Percentiles rank a stretch among this genome's conserved stretches.
phyloP scores from a whole-genome alignment of 2,113 vertebrate species.

The Sceloporus undulatus region DNA sequence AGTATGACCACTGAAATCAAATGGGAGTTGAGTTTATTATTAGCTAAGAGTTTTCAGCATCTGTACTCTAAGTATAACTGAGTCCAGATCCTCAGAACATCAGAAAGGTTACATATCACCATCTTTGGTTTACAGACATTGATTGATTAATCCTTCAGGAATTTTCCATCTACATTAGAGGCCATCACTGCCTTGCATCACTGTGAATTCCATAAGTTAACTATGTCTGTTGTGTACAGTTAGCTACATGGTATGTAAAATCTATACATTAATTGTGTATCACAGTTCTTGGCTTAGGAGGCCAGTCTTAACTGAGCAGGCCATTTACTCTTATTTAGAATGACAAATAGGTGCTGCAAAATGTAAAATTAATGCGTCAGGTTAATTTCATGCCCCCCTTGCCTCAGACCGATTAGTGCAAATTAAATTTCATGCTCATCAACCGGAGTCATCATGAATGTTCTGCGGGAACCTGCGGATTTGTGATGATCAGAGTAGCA shows the following conservation, averaged over 20 bases:
- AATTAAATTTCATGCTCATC: constrained; percentile 52
- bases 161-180: background rate
- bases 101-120: too few species aligned
- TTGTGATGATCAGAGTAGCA: constrained; percentile 5
- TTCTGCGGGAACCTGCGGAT: background rate
- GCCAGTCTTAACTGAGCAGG: background rate
- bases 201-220: background rate
- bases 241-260: background rate
- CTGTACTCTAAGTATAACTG: too few species aligned
- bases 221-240: background rate
- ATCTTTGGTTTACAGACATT: too few species aligned
- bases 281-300: background rate
- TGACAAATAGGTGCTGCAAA: constrained; percentile 11
- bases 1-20: background rate
- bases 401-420: constrained; percentile 21
- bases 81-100: too few species aligned
- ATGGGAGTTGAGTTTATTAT: background rate
- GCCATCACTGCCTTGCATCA: too few species aligned
- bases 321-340: constrained; percentile 23
- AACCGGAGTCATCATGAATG: constrained; percentile 9
- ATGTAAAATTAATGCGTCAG: constrained; percentile 19
- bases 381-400: constrained; percentile 40
- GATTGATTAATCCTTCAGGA: background rate
- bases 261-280: background rate
- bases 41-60: too few species aligned